Base-by-base conservation (phyloP, 2,113 vertebrate genomes). In the Motacilla alba region DNA sequence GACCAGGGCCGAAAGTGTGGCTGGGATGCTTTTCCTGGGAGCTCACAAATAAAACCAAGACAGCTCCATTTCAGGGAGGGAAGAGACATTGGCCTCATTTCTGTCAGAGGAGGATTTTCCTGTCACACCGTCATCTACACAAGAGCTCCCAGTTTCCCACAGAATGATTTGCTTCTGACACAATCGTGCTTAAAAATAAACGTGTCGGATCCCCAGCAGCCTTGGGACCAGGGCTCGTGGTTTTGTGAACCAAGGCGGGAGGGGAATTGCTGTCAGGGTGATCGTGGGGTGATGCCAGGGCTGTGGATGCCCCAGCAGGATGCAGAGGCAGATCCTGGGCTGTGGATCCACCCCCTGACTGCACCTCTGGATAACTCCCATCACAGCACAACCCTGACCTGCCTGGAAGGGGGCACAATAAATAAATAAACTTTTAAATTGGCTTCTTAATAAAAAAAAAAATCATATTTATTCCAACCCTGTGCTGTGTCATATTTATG, bases 51-150 rank as follows among this genome's bases (percentile, higher is more conserved):
- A 86, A 70, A 92, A 64, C 85, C 88, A 81, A 90, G 83, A 78
- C 47, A 88, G 47, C 68, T 78, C 90, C 69, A 10, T 72, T 37
- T 52, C 76, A 64, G 79, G 64, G 35, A 90, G 44, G 35, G 85
- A 53, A n/a, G 64, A 90, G 83, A 69, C 37, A 30, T 0, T 89
- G 93, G 72, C 94, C 94, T 86, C 12, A 83, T 96, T 96, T 92
- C 94, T 69, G 52, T 27, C 90, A 91, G 92, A 41, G 47, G 47
- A 82, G 78, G 82, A 82, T 94, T 89, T 92, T 90, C 91, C 77
- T 86, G 67, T 91, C 86, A 67, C 3, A 1, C 13, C 1, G 0
- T 69, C 95, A 76, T 79, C 84, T 68, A 28, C 64, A 68, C 74
- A 46, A 55, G n/a, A 77, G 70, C 77, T 93, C 88, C 84, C 92